Percentiles rank a stretch among this genome's conserved stretches.
phyloP scores from a whole-genome alignment of 1,140 invertebrate genomes.

The Drosophila micromelanica region DNA sequence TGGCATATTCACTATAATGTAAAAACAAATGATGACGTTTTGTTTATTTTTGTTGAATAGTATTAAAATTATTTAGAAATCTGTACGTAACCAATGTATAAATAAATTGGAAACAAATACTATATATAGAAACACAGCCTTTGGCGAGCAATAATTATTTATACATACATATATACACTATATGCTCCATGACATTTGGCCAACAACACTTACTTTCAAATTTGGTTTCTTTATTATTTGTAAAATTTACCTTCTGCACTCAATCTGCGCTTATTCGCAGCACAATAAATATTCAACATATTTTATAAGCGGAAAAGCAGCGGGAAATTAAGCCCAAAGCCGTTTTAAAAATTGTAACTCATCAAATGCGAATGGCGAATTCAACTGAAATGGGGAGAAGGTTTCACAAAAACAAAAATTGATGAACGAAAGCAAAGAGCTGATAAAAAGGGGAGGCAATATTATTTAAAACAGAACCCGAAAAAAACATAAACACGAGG shows the following conservation, averaged over 20 bases:
- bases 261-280: slow-evolving; percentile 35
- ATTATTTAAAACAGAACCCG: slow-evolving; percentile 44
- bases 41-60: slow-evolving; percentile 17
- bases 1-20: neutral
- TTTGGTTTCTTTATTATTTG: neutral
- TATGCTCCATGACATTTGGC: slow-evolving; percentile 7
- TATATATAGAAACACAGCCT: neutral
- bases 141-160: slow-evolving; percentile 14
- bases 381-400: slow-evolving; percentile 15
- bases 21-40: slow-evolving; percentile 25
- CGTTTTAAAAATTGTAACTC: slow-evolving; percentile 3
- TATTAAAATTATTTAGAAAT: slow-evolving; percentile 26
- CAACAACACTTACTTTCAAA: slow-evolving; percentile 10
- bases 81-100: slow-evolving; percentile 24
- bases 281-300: slow-evolving; percentile 34
- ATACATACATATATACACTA: slow-evolving; percentile 1
- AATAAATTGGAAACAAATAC: slow-evolving; percentile 22
- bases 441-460: slow-evolving; percentile 20
- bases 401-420: slow-evolving; percentile 7
- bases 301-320: neutral
- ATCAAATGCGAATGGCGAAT: neutral
- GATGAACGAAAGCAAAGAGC: slow-evolving; percentile 8
- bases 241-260: slow-evolving; percentile 41
- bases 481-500: slow-evolving; percentile 55
- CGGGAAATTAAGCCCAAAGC: slow-evolving; percentile 1